phyloP scores from a whole-genome alignment of 2,888 invertebrate species.

The Limenitis camilla region DNA sequence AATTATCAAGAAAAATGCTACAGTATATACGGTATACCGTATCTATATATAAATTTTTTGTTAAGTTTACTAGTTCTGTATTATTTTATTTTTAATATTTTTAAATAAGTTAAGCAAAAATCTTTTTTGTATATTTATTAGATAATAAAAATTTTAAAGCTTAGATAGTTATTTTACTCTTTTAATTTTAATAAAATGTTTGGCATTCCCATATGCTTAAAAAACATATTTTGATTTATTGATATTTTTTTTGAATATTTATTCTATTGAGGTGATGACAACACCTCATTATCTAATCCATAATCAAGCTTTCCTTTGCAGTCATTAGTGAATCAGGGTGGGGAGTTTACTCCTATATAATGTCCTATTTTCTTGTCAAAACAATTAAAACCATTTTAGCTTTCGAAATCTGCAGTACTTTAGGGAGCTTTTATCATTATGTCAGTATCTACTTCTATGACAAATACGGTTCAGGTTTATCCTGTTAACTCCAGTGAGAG shows the following conservation, averaged over 20 bases:
- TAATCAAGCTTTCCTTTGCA: slow-evolving; percentile 20
- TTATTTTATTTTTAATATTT: no score
- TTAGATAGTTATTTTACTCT: no score
- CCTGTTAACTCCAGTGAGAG: slow-evolving; percentile 27
- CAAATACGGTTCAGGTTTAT: slow-evolving; percentile 20
- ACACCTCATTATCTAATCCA: slow-evolving; percentile 21
- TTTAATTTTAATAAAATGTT: neutral
- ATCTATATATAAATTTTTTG: no score
- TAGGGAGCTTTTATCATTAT: slow-evolving; percentile 8
- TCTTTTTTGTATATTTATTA: no score
- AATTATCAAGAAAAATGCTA: neutral
- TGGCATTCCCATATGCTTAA: neutral
- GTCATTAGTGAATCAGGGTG: slow-evolving; percentile 23
- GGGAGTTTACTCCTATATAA: slow-evolving; percentile 40
- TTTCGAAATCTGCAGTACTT: slow-evolving; percentile 33
- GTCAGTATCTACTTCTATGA: slow-evolving; percentile 24
- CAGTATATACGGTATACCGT: neutral
- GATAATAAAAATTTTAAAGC: no score
- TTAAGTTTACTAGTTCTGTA: no score
- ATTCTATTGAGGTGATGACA: slow-evolving; percentile 4
- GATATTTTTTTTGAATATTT: neutral
- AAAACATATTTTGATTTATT: neutral
- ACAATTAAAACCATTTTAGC: slow-evolving; percentile 34
- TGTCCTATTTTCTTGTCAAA: slow-evolving; percentile 29
- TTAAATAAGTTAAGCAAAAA: no score